phyloP scores from a whole-genome alignment of 2,113 vertebrate genomes.

The Machaerirhynchus nigripectus region DNA sequence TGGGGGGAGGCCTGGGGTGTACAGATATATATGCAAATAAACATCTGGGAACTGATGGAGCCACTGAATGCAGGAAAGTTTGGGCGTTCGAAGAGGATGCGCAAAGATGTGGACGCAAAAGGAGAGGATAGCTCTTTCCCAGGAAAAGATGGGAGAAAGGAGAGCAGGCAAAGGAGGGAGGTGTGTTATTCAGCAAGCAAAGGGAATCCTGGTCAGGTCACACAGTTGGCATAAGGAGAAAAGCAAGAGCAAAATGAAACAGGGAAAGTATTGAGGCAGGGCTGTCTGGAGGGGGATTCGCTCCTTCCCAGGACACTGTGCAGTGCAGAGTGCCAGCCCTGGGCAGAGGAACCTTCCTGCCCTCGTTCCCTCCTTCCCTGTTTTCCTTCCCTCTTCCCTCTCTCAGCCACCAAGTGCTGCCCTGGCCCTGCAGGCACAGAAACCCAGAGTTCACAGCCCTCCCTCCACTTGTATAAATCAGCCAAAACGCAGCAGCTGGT shows the following conservation, averaged over 20 bases:
- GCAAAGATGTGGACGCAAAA: neutral
- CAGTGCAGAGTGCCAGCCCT: neutral
- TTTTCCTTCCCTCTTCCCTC: neutral
- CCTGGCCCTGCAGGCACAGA: neutral
- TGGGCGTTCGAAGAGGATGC: neutral
- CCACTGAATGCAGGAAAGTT: neutral
- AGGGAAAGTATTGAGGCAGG: neutral
- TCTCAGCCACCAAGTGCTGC: neutral
- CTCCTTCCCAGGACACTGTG: neutral
- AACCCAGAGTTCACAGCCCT: neutral
- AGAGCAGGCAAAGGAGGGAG: neutral
- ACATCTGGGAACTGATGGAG: slow-evolving; percentile 45
- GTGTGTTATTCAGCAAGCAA: neutral
- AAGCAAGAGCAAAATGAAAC: neutral
- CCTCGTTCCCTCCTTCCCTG: neutral
- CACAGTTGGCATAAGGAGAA: neutral
- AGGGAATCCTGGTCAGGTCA: neutral
- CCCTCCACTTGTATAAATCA: neutral
- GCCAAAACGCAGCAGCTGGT: neutral
- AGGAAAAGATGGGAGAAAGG: neutral
- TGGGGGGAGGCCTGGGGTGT: neutral
- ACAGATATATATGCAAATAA: slow-evolving; percentile 46
- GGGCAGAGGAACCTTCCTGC: neutral
- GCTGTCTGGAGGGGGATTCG: neutral
- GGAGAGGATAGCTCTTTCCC: neutral